Evolutionary conservation across 2,113 vertebrate genomes (phyloP).

Genomic region (Festucalex cinctus): DNA sequence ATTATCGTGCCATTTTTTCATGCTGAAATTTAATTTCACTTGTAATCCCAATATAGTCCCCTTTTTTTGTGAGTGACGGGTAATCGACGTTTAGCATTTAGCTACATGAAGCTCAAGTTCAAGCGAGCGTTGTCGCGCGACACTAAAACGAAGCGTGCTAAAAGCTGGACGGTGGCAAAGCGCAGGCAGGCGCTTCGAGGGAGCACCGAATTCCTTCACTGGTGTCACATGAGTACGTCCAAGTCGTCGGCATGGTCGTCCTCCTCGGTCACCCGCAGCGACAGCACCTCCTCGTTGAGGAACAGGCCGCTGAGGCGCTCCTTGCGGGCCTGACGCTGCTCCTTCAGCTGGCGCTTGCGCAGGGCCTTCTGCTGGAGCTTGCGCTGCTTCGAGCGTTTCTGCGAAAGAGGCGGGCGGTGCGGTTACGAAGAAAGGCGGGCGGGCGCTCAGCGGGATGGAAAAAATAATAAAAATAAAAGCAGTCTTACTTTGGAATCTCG

Average conservation of each 20-base stretch:
- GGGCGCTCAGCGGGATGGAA: background rate
- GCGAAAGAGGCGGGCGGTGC: background rate
- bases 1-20: background rate
- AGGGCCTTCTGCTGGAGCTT: slow-evolving; percentile 98
- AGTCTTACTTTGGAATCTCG: slow-evolving; percentile 92
- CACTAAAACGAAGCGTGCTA: slow-evolving; percentile 16
- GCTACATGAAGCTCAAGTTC: slow-evolving; percentile 8
- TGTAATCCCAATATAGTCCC: background rate
- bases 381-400: slow-evolving; percentile 97
- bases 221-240: slow-evolving; percentile 94
- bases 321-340: slow-evolving; percentile 95
- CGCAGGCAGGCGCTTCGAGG: slow-evolving; percentile 79
- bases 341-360: slow-evolving; percentile 95
- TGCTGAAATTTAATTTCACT: background rate
- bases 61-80: background rate
- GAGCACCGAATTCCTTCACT: slow-evolving; percentile 81
- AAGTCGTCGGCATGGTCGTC: slow-evolving; percentile 88
- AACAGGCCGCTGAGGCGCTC: slow-evolving; percentile 97
- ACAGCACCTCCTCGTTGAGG: slow-evolving; percentile 95
- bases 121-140: background rate
- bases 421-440: background rate
- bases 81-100: background rate
- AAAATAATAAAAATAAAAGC: background rate
- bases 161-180: slow-evolving; percentile 15
- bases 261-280: slow-evolving; percentile 92